Percentiles rank a stretch among this genome's conserved stretches.
Evolutionary conservation across 2,888 invertebrate species (phyloP).

Genomic region (Clistopyga incitator): DNA sequence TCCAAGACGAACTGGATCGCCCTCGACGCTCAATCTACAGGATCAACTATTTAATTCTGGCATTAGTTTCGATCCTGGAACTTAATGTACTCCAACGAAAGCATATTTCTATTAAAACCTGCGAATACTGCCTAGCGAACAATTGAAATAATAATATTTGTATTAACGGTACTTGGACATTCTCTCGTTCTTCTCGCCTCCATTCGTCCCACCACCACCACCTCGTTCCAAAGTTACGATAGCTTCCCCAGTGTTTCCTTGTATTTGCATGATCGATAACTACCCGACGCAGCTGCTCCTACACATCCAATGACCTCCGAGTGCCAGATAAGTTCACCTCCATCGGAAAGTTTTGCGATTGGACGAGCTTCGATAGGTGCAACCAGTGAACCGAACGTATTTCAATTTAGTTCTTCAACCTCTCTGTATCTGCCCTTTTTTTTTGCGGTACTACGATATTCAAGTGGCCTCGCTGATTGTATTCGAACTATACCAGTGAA

Average conservation of each 20-base stretch:
- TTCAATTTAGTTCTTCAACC: conserved; percentile 53
- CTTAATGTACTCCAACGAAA: conserved; percentile 3
- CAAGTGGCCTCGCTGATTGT: neutral
- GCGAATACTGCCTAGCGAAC: conserved; percentile 13
- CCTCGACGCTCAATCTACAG: neutral
- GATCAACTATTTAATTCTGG: conserved; percentile 10
- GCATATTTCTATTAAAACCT: neutral
- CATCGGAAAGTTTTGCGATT: conserved; percentile 62
- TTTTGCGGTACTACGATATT: neutral
- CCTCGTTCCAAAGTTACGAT: conserved; percentile 61
- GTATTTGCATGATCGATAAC: conserved; percentile 66
- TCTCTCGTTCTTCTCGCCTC: conserved; percentile 1
- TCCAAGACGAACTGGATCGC: neutral
- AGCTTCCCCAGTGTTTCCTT: conserved; percentile 36
- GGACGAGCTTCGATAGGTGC: conserved; percentile 38
- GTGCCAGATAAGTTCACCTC: conserved; percentile 56
- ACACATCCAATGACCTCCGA: conserved; percentile 47
- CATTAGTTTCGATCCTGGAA: neutral
- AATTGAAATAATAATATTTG: conserved; percentile 52
- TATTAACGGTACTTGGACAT: conserved; percentile 20
- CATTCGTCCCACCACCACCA: neutral
- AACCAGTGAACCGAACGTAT: conserved; percentile 43
- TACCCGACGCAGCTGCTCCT: conserved; percentile 26
- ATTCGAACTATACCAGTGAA: conserved; percentile 9
- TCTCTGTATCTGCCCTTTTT: conserved; percentile 5